phyloP scores from a whole-genome alignment of 2,113 vertebrate genomes.

The Sciurus niger region DNA sequence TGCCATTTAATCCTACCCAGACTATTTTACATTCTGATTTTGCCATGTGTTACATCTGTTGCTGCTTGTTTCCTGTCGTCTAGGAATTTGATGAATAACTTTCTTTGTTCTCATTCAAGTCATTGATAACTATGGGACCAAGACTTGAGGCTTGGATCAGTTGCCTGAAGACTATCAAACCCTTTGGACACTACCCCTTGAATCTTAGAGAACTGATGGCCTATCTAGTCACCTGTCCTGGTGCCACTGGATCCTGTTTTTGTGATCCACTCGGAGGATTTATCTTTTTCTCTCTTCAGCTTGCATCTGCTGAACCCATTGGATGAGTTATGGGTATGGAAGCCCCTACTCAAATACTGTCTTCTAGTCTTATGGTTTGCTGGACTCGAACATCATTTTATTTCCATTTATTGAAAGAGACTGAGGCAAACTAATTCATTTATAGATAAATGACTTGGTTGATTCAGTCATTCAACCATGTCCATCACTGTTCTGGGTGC shows the following conservation, averaged over 20 bases:
- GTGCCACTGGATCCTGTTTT: background rate
- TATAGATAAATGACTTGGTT: background rate
- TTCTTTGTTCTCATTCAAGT: constrained; percentile 15
- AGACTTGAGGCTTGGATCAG: background rate
- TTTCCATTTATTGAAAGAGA: background rate
- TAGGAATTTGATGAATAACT: constrained; percentile 36
- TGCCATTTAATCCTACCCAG: background rate
- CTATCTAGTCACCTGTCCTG: background rate
- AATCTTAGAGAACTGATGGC: background rate
- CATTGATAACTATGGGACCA: background rate
- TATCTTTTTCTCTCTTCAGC: background rate
- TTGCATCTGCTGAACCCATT: background rate
- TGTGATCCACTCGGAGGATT: background rate
- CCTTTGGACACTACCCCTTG: background rate
- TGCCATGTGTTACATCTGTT: background rate
- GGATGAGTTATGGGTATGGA: background rate
- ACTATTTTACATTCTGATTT: background rate
- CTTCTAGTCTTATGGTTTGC: background rate
- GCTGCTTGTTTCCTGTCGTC: background rate
- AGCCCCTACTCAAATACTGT: background rate
- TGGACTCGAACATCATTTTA: background rate
- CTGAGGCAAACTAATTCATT: background rate
- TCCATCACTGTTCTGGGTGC: background rate
- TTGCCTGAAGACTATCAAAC: background rate
- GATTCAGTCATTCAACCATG: background rate